Evolutionary conservation across 1,140 invertebrate genomes (phyloP).

Genomic region (Olivierus martensii): DNA sequence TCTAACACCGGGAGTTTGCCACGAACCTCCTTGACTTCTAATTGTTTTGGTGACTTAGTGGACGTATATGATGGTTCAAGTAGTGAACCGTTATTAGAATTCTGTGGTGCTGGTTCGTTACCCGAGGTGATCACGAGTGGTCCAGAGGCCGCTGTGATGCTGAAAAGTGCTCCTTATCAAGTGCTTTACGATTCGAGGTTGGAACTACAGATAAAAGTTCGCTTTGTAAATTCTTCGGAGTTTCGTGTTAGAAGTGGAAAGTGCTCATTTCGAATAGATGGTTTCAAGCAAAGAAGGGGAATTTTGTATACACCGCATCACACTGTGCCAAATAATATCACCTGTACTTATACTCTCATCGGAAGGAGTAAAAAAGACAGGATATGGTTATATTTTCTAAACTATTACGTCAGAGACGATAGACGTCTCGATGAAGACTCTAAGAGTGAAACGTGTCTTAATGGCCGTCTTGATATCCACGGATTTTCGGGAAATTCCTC

Average conservation of each 20-base stretch:
- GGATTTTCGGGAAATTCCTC: conserved; percentile 2
- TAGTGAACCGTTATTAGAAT: conserved; percentile 70
- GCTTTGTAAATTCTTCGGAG: conserved; percentile 35
- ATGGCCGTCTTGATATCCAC: conserved; percentile 17
- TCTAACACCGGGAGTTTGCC: neutral
- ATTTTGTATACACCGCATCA: conserved; percentile 61
- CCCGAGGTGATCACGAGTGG: conserved; percentile 66
- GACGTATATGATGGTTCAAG: conserved; percentile 80
- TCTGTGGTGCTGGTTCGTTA: conserved; percentile 70
- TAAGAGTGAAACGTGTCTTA: conserved; percentile 10
- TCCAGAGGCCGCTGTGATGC: conserved; percentile 69
- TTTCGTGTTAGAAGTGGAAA: conserved; percentile 34
- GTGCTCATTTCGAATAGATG: conserved; percentile 73
- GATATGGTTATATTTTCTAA: conserved; percentile 68
- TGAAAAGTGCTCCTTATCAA: conserved; percentile 72
- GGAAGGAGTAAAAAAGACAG: conserved; percentile 51
- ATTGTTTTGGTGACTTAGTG: conserved; percentile 60
- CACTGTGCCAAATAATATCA: conserved; percentile 67
- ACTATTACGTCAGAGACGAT: conserved; percentile 17
- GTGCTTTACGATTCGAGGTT: conserved; percentile 54
- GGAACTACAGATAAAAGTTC: conserved; percentile 68
- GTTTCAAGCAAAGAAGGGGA: conserved; percentile 53
- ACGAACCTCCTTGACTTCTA: conserved; percentile 43
- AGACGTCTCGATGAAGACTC: neutral
- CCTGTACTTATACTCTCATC: conserved; percentile 69